These are phyloP conservation scores for Trichomalopsis sarcophagae DNA, from an alignment of 1,140 invertebrate genomes.

Conservation along the genomic window DNA sequence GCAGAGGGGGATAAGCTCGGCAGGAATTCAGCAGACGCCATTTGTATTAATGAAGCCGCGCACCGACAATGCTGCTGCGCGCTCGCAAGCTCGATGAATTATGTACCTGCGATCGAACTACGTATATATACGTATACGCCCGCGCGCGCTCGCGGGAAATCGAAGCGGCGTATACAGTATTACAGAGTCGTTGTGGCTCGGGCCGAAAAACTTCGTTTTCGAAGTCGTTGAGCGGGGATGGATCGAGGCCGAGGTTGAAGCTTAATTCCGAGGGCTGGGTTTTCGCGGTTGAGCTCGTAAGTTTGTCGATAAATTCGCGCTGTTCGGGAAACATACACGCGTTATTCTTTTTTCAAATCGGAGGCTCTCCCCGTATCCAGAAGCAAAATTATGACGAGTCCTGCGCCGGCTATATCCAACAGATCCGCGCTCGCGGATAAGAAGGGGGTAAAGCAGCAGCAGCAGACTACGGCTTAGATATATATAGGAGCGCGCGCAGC, in stretches of 20 bases:
- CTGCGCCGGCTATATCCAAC: background rate
- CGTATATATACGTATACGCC: no score
- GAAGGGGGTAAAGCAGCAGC: background rate
- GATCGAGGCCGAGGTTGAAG: no score
- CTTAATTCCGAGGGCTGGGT: no score
- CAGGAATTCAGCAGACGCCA: slow-evolving; percentile 75
- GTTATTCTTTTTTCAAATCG: background rate
- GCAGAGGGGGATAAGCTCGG: slow-evolving; percentile 55
- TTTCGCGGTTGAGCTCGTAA: no score
- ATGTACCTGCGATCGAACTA: slow-evolving; percentile 73
- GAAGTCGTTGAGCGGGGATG: background rate
- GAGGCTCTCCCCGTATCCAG: background rate
- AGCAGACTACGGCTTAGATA: background rate
- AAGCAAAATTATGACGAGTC: slow-evolving; percentile 30
- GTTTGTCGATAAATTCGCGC: background rate
- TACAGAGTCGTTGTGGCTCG: slow-evolving; percentile 36
- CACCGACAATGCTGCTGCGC: slow-evolving; percentile 67
- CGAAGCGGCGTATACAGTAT: slow-evolving; percentile 54
- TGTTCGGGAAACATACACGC: background rate
- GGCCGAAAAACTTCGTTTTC: slow-evolving; percentile 40
- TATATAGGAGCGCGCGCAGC: background rate
- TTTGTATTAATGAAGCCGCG: slow-evolving; percentile 75
- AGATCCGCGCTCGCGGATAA: background rate
- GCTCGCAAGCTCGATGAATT: slow-evolving; percentile 73
- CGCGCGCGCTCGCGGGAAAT: slow-evolving; percentile 66